Conservation (phyloP, 2,888 invertebrate genomes). For the Oligia latruncula region DNA sequence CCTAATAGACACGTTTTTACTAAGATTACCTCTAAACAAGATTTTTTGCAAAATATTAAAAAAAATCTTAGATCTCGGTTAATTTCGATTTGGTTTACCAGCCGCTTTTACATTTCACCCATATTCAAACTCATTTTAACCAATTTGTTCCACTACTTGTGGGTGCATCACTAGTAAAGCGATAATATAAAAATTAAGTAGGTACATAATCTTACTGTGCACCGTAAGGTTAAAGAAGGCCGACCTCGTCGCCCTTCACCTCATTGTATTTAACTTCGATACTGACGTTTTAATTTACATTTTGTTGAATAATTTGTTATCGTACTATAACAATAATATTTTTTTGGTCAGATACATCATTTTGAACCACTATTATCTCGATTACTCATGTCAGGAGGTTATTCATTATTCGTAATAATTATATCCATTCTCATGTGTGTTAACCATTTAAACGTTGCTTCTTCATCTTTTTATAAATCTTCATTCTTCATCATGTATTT, state of each 20-base stretch:
- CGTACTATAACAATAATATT: constrained; percentile 1
- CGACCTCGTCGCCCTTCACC: constrained; percentile 42
- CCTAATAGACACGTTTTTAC: neutral
- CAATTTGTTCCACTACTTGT: neutral
- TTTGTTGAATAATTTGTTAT: neutral
- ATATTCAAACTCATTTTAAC: neutral
- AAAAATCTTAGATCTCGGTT: neutral
- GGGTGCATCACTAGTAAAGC: neutral
- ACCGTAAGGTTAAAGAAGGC: neutral
- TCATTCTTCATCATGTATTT: neutral
- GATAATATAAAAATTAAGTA: constrained; percentile 1
- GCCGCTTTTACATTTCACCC: neutral
- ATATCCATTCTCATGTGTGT: neutral
- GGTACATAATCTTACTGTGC: neutral
- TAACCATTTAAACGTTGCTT: neutral
- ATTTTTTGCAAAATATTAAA: neutral
- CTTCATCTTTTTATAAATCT: neutral
- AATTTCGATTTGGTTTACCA: neutral
- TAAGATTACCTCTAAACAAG: neutral
- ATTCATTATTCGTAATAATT: neutral
- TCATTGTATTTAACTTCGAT: constrained; percentile 7
- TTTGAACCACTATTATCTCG: neutral
- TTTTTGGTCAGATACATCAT: neutral
- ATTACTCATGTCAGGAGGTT: neutral
- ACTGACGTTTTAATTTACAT: constrained; percentile 10